Evolutionary conservation across 2,888 invertebrate genomes (phyloP), one percentile per base, ranked within the genome.

Genomic region (Hyles lineata): DNA sequence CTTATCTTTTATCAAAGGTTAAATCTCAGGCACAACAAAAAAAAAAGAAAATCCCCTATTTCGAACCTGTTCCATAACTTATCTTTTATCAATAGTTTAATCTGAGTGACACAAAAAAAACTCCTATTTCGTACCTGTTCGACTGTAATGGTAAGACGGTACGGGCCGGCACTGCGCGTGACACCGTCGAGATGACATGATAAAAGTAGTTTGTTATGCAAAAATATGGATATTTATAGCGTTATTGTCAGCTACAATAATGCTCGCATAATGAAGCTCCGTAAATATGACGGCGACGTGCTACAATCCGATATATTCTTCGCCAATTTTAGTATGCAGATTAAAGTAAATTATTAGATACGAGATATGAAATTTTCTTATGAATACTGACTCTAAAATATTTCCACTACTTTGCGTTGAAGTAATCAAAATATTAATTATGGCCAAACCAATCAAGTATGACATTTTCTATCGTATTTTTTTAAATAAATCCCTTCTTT

Each of bases 121-220:
- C 9, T 17, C 55, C 29, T 15, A 73, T 35, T 70, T 32, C 73
- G 52, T 59, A 23, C 55, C 73, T 35, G 55, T 35, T 17, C 17
- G 73, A 76, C 78, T 76, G 82, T 84, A 79, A 82, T 78, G 76
- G 79, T 76, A 79, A 77, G 80, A 77, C 77, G 83, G 87, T 79
- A 87, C 87, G 71, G 82, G 77, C 79, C 77, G 86, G 87, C 83
- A 89, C 87, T 73, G 73, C 80, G 81, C 75, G 80, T 81, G 84
- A 82, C 88, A 88, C 72, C 73, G 72, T 67, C 35, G 70, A 70
- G 50, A 62, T 52, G 62, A 70, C 71, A 74, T 70, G 72, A 72
- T 50, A 75, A 76, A 76, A 73, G 52, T 60, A 70, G 69, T 71
- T 75, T 73, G 74, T 75, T 74, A 75, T 73, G 71, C 67, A 73